A percentile compares a stretch with the other conserved stretches of the same genome.
Conservation (phyloP, 2,113 vertebrate species). For the Holacanthus passer region DNA sequence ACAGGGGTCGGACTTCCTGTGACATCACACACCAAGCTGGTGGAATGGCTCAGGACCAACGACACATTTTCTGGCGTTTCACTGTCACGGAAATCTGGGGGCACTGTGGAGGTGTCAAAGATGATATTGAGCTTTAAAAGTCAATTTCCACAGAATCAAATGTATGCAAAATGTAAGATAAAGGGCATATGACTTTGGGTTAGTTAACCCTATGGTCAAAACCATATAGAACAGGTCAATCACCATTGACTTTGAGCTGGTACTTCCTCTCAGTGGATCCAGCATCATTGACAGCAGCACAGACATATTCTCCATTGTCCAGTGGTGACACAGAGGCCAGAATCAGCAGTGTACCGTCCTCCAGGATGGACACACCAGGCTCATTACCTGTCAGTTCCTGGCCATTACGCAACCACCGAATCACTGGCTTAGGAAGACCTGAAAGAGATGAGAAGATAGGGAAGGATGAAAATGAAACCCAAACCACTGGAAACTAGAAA, state of each 20-base stretch:
- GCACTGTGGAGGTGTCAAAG: slow-evolving; percentile 83
- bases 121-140: background rate
- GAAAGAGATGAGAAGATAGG: background rate
- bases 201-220: background rate
- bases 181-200: background rate
- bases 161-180: background rate
- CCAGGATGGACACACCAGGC: slow-evolving; percentile 90
- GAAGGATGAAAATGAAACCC: background rate
- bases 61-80: slow-evolving; percentile 88
- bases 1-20: slow-evolving; percentile 91
- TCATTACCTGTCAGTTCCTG: slow-evolving; percentile 90
- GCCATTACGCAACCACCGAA: slow-evolving; percentile 93
- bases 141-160: background rate
- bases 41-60: slow-evolving; percentile 87
- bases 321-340: slow-evolving; percentile 88
- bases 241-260: slow-evolving; percentile 95
- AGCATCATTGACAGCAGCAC: slow-evolving; percentile 92
- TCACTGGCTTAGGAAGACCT: slow-evolving; percentile 93
- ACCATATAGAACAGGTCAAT: background rate
- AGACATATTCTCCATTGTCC: slow-evolving; percentile 93
- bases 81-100: slow-evolving; percentile 89
- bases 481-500: background rate
- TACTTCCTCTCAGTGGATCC: slow-evolving; percentile 95
- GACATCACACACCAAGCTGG: slow-evolving; percentile 91
- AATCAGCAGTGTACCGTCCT: slow-evolving; percentile 89